Conservation (phyloP, 64 coral and sea anemone species). For the Pachyseris speciosa region DNA sequence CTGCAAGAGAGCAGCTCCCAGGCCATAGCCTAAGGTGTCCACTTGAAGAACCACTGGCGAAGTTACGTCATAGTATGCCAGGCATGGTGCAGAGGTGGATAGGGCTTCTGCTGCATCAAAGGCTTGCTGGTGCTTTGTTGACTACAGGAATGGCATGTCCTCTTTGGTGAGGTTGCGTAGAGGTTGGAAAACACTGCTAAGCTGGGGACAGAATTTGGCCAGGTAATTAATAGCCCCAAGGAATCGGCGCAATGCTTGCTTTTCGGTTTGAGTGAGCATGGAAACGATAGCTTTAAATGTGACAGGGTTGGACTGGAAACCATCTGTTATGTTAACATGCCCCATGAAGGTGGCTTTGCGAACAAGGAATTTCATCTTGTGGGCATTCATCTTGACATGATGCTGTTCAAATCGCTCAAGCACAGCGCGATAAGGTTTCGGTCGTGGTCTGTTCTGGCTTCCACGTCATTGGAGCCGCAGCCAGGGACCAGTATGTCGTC, state of each 20-base stretch:
- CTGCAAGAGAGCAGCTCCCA: constrained; percentile 10
- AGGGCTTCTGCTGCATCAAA: constrained; percentile 41
- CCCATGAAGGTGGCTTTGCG: no score
- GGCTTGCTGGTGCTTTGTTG: constrained; percentile 27
- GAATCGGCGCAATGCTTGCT: constrained; percentile 30
- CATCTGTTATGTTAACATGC: no score
- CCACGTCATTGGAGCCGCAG: no score
- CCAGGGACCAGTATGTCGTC: no score
- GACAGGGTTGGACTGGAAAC: background rate
- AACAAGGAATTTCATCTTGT: no score
- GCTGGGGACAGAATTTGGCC: constrained; percentile 50
- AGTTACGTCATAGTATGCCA: constrained; percentile 7
- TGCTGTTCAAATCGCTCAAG: no score
- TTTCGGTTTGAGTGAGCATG: constrained; percentile 51
- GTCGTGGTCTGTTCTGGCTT: no score
- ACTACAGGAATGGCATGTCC: constrained; percentile 22
- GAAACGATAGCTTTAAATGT: constrained; percentile 30
- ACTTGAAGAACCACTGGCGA: constrained; percentile 27
- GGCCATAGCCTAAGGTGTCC: constrained; percentile 20
- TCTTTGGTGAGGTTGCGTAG: constrained; percentile 10
- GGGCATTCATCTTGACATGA: no score
- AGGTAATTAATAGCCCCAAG: constrained; percentile 45
- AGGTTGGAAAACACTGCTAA: constrained; percentile 32
- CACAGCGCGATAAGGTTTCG: no score
- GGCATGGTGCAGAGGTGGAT: constrained; percentile 24